Base-by-base conservation (phyloP, 2,113 vertebrate species). In the Lethenteron reissneri region DNA sequence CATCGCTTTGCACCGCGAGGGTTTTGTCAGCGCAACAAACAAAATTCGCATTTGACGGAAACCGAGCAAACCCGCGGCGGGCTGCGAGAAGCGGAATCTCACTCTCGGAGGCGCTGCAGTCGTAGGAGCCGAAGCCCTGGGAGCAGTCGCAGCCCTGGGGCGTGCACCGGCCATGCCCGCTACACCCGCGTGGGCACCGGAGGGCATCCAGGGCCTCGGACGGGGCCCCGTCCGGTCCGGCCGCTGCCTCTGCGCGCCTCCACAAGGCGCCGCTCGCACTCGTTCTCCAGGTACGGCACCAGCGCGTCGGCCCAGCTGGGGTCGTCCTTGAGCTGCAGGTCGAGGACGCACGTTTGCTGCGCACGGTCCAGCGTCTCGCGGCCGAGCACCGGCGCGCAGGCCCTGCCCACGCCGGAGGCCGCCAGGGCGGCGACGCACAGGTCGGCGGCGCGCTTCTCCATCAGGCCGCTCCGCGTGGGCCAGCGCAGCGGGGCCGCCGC, bases 391-490 rank as follows among this genome's bases (percentile, higher is more conserved):
- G 64, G 71, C 3, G 77, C 13, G 21, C 89, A 95, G 14, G 78
- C 77, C 2, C 75, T 75, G 3, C 80, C 87, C 13, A 85, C 73
- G 73, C 82, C 84, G 0, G 90, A 91, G 78, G 86, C 84, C 3
- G 76, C 81, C 71, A 94, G 71, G 1, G 80, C 72, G 9, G 76
- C 78, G 73, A 74, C 77, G 76, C 92, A 95, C 12, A 82, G 77
- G 1, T 72, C 73, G 57, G 73, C 21, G 41, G 81, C 82, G 1
- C 74, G 75, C 0, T 73, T 57, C 72, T 86, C 76, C 0, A 78
- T 86, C 72, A 90, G 78, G 8, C 88, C 90, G 4, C 87, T 89
- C 12, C 81, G 81, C 1, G 88, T 88, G 70, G 88, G 90, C 86
- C 89, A 92, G 6, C 41, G 41, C 41, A 7, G 41, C 41, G 41